Conservation (phyloP, 1,140 invertebrate species). For the Lepeophtheirus salmonis region DNA sequence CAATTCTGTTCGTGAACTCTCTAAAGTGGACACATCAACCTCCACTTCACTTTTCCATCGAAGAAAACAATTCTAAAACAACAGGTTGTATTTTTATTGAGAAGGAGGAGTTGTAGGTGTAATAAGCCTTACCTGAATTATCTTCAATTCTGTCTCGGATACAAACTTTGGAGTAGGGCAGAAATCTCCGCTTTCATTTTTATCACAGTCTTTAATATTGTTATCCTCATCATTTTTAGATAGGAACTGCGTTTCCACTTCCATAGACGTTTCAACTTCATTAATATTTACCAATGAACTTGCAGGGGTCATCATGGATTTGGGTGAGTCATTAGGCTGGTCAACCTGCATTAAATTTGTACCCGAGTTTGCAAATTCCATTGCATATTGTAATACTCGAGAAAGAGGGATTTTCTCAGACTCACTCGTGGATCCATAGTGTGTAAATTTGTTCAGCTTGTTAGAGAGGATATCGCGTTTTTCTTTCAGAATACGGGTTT, state of each 20-base stretch:
- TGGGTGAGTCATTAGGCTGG: constrained; percentile 2
- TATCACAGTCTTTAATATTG: background rate
- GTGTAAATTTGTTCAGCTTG: constrained; percentile 29
- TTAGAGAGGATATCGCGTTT: constrained; percentile 27
- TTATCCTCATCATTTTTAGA: background rate
- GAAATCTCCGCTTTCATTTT: constrained; percentile 5
- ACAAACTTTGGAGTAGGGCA: constrained; percentile 26
- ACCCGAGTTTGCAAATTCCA: constrained; percentile 22
- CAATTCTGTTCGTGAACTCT: constrained; percentile 27
- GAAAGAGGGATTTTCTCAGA: constrained; percentile 20
- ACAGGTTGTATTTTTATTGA: background rate
- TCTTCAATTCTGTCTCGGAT: constrained; percentile 25
- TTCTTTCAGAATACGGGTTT: constrained; percentile 30
- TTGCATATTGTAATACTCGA: constrained; percentile 21
- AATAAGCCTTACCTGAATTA: constrained; percentile 20
- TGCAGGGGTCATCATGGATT: constrained; percentile 12
- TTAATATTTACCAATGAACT: background rate
- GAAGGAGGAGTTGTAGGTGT: no score
- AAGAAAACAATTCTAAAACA: constrained; percentile 28
- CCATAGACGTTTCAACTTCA: constrained; percentile 9
- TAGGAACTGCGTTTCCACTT: constrained; percentile 17
- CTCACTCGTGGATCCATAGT: constrained; percentile 21
- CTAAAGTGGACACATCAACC: constrained; percentile 28
- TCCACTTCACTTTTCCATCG: constrained; percentile 32
- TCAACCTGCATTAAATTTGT: constrained; percentile 16